Percentiles rank a stretch among this genome's conserved stretches.
These are phyloP conservation scores for Gasterosteus nipponicus DNA, from an alignment of 2,113 vertebrate genomes.

Conservation along the genomic window DNA sequence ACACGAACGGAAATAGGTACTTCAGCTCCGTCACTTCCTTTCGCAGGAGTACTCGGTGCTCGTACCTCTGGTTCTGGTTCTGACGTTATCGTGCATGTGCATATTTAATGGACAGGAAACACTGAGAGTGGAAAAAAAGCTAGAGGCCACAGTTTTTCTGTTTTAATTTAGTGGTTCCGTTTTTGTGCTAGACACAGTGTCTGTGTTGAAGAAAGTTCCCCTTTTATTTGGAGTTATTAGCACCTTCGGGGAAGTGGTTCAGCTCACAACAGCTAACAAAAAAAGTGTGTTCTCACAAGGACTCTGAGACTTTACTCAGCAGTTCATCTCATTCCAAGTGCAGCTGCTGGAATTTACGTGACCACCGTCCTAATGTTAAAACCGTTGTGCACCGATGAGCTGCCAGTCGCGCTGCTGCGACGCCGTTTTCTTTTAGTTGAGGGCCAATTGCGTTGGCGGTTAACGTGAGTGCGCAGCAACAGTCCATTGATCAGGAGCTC, in stretches of 20 bases:
- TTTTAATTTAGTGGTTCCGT: slow-evolving; percentile 45
- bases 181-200: too few species aligned
- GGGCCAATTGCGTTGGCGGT: slow-evolving; percentile 33
- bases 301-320: neutral
- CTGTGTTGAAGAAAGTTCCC: too few species aligned
- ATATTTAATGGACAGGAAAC: slow-evolving; percentile 44
- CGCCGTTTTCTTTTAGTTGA: slow-evolving; percentile 44
- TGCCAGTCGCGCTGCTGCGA: slow-evolving; percentile 5
- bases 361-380: neutral
- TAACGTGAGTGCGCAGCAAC: slow-evolving; percentile 46
- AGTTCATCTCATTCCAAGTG: neutral
- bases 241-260: neutral
- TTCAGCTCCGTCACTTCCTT: slow-evolving; percentile 37
- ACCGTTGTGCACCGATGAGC: neutral
- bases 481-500: slow-evolving; percentile 54
- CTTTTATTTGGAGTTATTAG: neutral
- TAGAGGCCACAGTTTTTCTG: slow-evolving; percentile 38
- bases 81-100: slow-evolving; percentile 9
- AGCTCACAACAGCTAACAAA: neutral
- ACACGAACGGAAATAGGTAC: slow-evolving; percentile 67
- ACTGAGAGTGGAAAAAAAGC: slow-evolving; percentile 34
- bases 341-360: neutral
- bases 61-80: slow-evolving; percentile 27
- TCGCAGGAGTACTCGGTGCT: slow-evolving; percentile 20
- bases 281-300: neutral